These are phyloP conservation scores for Gari tellinella DNA, from an alignment of 2,888 invertebrate species.

Conservation along the genomic window DNA sequence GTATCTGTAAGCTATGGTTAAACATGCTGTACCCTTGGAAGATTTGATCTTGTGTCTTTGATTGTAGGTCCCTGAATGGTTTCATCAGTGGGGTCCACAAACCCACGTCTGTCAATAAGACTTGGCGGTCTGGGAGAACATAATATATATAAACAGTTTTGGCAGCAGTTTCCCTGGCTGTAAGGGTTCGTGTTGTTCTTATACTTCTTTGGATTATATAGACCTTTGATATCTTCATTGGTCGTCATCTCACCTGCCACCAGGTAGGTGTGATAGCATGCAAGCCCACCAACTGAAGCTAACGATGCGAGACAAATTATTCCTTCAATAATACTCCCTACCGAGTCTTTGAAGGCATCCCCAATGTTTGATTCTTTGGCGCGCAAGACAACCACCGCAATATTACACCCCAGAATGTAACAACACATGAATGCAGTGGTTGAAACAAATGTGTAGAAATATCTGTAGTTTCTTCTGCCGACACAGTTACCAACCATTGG, in stretches of 20 bases:
- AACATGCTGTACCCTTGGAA: conserved; percentile 1
- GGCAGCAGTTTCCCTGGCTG: conserved; percentile 51
- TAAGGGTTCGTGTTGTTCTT: conserved; percentile 52
- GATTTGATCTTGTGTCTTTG: background rate
- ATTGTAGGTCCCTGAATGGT: background rate
- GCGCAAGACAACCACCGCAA: conserved; percentile 52
- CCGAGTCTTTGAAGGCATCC: conserved; percentile 52
- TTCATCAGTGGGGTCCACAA: conserved; percentile 52
- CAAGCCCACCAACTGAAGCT: conserved; percentile 56
- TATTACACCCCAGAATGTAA: conserved; percentile 54
- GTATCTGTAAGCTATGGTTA: background rate
- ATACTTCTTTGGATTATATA: conserved; percentile 43
- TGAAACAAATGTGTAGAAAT: conserved; percentile 56
- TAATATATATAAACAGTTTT: conserved; percentile 49
- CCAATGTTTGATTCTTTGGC: conserved; percentile 49
- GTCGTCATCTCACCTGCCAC: conserved; percentile 58
- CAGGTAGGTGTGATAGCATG: conserved; percentile 60
- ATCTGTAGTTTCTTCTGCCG: conserved; percentile 56
- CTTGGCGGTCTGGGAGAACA: conserved; percentile 52
- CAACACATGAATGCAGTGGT: conserved; percentile 54
- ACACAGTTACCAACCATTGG: conserved; percentile 63
- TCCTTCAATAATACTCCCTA: conserved; percentile 56
- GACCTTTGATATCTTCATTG: conserved; percentile 61
- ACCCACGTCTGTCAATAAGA: conserved; percentile 53
- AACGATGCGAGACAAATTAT: conserved; percentile 51